Evolutionary conservation across 2,797 vertebrate species (phyloP), one percentile per base, ranked within the genome.

Genomic region (Epinephelus malabaricus): DNA sequence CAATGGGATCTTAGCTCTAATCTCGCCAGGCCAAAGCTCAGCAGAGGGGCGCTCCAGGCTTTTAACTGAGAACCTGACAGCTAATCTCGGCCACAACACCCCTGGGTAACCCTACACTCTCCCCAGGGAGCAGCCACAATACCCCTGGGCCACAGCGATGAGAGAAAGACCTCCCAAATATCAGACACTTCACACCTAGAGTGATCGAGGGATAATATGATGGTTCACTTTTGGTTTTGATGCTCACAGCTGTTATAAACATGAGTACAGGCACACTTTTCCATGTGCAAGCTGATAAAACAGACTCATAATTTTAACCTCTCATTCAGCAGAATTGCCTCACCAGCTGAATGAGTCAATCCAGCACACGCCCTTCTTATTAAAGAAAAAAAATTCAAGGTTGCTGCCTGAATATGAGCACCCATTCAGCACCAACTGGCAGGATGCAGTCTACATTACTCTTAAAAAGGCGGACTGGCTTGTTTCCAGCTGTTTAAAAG

Each of bases 1-100:
- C 93, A 94, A 88, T 88, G 88, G 69, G 76, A 89, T 90, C 79
- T 92, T 81, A 81, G 64, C 76, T 76, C 70, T 92, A 94, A 94
- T 92, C 90, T 90, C 25, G 17, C 78, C 59, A 55, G 83, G 80
- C 85, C 76, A 74, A 78, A 77, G 63, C 83, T 79, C 79, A 78
- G 73, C 75, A 73, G 67, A 79, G 59, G 62, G 76, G 58, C 19
- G 73, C 77, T 84, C 49, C 75, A 73, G 67, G 51, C 87, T 92
- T 92, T 87, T 78, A 91, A 89, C 83, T 62, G 70, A 86, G 56
- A 89, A 78, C 64, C 84, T 86, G 87, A 88, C 81, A 79, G 87
- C 65, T 93, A 90, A 94, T 92, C 90, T 87, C 10, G 54, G 74
- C 68, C 83, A 79, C 85, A 69, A 91, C 90, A 86, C 82, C 81